A percentile compares a stretch with the other conserved stretches of the same genome.
Evolutionary conservation across 2,888 invertebrate genomes (phyloP).

Genomic region (Punctoribates punctum): DNA sequence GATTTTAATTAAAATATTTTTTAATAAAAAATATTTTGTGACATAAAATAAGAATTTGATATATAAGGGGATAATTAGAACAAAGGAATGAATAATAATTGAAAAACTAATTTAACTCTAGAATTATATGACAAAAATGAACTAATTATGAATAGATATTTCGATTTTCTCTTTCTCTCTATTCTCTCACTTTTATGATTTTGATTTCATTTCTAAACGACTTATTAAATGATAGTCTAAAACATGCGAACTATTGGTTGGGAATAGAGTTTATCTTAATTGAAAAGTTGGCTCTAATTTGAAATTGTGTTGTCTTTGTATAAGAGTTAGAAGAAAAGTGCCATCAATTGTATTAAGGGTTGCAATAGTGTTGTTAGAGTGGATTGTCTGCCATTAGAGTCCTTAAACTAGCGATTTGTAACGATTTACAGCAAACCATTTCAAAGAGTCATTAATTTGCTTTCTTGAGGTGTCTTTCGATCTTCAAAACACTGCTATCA

Average conservation of each 20-base stretch:
- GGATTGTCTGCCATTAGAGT: neutral
- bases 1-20: conserved; percentile 32
- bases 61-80: conserved; percentile 31
- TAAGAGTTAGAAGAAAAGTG: neutral
- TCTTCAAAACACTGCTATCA: conserved; percentile 15
- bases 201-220: neutral
- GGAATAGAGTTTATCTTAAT: conserved; percentile 25
- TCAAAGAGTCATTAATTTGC: conserved; percentile 26
- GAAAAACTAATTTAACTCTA: conserved; percentile 34
- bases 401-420: conserved; percentile 25
- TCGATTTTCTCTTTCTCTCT: neutral
- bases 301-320: conserved; percentile 7
- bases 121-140: conserved; percentile 21
- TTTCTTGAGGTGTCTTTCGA: conserved; percentile 29
- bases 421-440: conserved; percentile 19
- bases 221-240: conserved; percentile 5
- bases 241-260: neutral
- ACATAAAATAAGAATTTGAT: conserved; percentile 12
- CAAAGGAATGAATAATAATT: conserved; percentile 29
- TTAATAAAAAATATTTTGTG: conserved; percentile 9
- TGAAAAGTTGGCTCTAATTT: conserved; percentile 28
- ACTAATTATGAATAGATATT: conserved; percentile 36
- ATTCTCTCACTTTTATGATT: neutral
- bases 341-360: conserved; percentile 17
- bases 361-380: neutral